Evolutionary conservation across 2,113 vertebrate species (phyloP).

Genomic region (Archocentrus centrarchus): DNA sequence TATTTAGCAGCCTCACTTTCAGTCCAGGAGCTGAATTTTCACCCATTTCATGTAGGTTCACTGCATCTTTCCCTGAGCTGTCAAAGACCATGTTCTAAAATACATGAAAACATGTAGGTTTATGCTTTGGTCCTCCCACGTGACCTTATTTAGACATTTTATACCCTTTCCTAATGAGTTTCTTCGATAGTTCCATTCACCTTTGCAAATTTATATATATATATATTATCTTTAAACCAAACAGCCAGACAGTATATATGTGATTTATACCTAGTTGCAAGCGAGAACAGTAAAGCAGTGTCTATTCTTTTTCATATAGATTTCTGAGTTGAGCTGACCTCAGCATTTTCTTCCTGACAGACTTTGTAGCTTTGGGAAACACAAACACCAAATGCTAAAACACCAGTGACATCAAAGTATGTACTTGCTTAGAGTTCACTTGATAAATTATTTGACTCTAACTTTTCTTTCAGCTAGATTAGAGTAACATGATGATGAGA

Average conservation of each 20-base stretch:
- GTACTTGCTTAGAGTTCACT: background rate
- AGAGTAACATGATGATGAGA: background rate
- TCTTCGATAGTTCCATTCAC: background rate
- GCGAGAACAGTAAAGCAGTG: background rate
- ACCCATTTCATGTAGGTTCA: conserved; percentile 26
- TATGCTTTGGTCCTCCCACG: background rate
- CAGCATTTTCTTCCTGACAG: background rate
- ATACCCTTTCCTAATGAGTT: conserved; percentile 16
- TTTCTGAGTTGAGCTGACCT: conserved; percentile 21
- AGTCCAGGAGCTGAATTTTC: conserved; percentile 49
- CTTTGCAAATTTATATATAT: background rate
- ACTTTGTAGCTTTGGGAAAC: background rate
- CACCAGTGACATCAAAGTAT: background rate
- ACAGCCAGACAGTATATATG: background rate
- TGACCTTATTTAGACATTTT: background rate
- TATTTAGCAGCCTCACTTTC: conserved; percentile 60
- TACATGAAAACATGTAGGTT: conserved; percentile 30
- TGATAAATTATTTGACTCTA: background rate
- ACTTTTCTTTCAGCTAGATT: background rate
- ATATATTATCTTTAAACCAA: background rate
- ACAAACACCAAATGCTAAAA: conserved; percentile 20
- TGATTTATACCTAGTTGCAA: background rate
- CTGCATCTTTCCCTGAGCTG: conserved; percentile 18
- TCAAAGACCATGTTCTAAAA: conserved; percentile 36
- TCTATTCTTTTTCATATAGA: conserved; percentile 23